Conservation (phyloP, 1,140 invertebrate genomes). For the Lethrus apterus region DNA sequence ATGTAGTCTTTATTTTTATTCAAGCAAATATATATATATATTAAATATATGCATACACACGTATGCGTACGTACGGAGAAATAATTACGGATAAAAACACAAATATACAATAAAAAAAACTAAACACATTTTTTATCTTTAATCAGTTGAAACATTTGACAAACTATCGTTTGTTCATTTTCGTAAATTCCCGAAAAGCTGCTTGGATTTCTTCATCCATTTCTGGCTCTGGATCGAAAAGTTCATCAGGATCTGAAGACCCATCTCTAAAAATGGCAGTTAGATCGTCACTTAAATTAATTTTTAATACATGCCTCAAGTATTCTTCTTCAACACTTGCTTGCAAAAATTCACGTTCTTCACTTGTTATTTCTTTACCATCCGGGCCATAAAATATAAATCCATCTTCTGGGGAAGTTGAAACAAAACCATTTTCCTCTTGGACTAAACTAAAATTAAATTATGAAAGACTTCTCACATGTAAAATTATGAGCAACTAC, state of each 20-base stretch:
- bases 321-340: slow-evolving; percentile 5
- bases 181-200: slow-evolving; percentile 46
- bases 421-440: background rate
- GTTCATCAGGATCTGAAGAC: slow-evolving; percentile 39
- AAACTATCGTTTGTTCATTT: slow-evolving; percentile 33
- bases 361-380: slow-evolving; percentile 44
- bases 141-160: no score
- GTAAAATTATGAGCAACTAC: background rate
- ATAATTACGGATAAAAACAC: no score
- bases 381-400: slow-evolving; percentile 43
- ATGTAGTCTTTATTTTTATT: no score
- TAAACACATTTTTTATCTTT: no score
- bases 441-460: background rate
- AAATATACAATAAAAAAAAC: no score
- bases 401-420: slow-evolving; percentile 3
- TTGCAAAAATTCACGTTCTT: slow-evolving; percentile 44
- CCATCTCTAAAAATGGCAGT: slow-evolving; percentile 36
- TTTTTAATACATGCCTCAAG: background rate
- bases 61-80: no score
- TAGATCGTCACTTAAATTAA: background rate
- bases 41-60: no score
- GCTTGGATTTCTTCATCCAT: slow-evolving; percentile 49
- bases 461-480: background rate
- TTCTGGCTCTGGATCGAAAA: slow-evolving; percentile 44
- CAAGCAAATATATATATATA: no score